A percentile compares a stretch with the other conserved stretches of the same genome.
Evolutionary conservation across 2,113 vertebrate species (phyloP).

Genomic region (Syrmaticus mikado): DNA sequence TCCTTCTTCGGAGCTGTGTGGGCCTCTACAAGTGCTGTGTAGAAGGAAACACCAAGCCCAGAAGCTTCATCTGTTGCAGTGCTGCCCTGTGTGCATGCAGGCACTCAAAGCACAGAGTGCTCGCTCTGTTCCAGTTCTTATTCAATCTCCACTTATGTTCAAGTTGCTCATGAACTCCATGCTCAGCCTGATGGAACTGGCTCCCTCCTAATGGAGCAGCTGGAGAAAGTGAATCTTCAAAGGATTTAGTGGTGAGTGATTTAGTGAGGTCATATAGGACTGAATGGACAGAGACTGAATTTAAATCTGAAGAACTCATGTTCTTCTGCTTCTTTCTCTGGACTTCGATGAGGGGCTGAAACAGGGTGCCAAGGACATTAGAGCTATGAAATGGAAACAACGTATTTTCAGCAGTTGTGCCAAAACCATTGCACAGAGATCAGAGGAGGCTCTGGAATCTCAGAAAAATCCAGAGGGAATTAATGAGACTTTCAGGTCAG

Average conservation of each 20-base stretch:
- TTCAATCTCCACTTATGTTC: background rate
- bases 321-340: background rate
- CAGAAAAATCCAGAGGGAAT: background rate
- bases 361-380: background rate
- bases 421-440: background rate
- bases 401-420: fast-evolving
- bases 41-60: background rate
- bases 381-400: background rate
- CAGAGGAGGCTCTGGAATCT: background rate
- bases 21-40: background rate
- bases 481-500: background rate
- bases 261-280: background rate
- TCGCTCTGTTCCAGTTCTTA: background rate
- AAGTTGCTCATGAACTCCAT: background rate
- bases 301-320: background rate
- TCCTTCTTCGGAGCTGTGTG: background rate
- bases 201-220: background rate
- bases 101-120: background rate
- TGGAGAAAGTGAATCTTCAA: background rate
- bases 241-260: background rate
- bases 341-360: background rate
- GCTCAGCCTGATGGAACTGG: background rate
- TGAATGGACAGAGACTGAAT: background rate
- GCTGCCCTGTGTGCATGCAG: background rate
- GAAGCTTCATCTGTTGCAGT: background rate